Evolutionary conservation across 2,797 vertebrate genomes (phyloP), one percentile per base, ranked within the genome.

Genomic region (Schizopygopsis malacanthus): DNA sequence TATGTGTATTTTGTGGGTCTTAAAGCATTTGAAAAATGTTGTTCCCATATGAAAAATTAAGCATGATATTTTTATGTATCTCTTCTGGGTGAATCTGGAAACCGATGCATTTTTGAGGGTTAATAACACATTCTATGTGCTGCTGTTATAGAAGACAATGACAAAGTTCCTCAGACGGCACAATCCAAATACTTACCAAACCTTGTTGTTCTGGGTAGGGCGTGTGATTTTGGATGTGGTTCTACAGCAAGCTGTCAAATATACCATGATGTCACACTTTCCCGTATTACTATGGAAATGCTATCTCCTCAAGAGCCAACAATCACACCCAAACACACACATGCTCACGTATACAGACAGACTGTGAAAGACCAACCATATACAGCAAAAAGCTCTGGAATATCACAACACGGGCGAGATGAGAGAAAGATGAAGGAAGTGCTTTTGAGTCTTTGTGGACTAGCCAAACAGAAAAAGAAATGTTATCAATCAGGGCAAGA

Each of bases 401-500:
- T 81, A 84, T 79, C 25, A 81, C 81, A 90, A 83, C 41, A 81
- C 11, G 16, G 79, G 33, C 25, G 70, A 76, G 39, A 89, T 91
- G 90, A 91, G 75, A 89, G 82, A 86, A 85, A 65, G 54, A 28
- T 85, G 81, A 37, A 81, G 86, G 84, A 83, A 67, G 47, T 82
- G 77, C 69, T 80, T 56, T 85, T 28, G 43, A 83, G 73, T 77
- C 85, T 88, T 84, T 82, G 79, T 85, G 75, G 83, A 41, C 33
- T 18, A 71, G 84, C 78, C 83, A 89, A 91, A 90, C 77, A 84
- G 56, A 90, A 91, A 90, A 71, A 83, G 25, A 83, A 91, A 89
- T 82, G 90, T 91, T 85, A 91, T 90, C 83, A 89, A 81, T 91
- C 88, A 88, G 77, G 67, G 80, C 92, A 89, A 87, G 88, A 52